These are phyloP conservation scores for Drosophila macrospina DNA, from an alignment of 2,888 invertebrate species.

Conservation along the genomic window DNA sequence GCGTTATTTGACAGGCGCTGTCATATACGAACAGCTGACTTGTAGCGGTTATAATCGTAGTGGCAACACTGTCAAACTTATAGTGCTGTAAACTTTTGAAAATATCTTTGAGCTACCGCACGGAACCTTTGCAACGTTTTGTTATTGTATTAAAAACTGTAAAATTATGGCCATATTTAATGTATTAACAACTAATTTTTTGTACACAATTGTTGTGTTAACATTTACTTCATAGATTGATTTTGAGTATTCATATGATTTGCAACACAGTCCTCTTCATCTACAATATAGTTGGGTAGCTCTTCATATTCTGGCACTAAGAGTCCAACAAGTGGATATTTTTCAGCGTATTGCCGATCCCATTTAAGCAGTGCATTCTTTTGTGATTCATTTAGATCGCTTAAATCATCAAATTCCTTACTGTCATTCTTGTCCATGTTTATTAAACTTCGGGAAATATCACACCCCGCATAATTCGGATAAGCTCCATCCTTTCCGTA, in stretches of 20 bases:
- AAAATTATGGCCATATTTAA: neutral
- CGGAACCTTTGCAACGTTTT: too few species aligned
- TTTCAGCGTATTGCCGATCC: constrained; percentile 44
- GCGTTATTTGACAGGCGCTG: constrained; percentile 65
- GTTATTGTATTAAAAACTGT: too few species aligned
- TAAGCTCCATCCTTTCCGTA: constrained; percentile 55
- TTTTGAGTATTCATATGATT: neutral
- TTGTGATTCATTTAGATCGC: constrained; percentile 40
- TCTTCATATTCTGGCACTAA: constrained; percentile 14
- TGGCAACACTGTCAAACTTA: neutral
- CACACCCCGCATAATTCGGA: constrained; percentile 57
- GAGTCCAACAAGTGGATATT: constrained; percentile 48
- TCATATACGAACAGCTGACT: constrained; percentile 52
- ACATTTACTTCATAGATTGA: constrained; percentile 10
- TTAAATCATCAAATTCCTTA: constrained; percentile 43
- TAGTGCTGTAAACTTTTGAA: neutral
- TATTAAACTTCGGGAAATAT: constrained; percentile 56
- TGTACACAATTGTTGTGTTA: neutral
- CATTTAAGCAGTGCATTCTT: constrained; percentile 38
- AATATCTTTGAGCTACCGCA: too few species aligned
- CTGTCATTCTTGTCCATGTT: constrained; percentile 20
- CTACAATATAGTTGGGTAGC: neutral
- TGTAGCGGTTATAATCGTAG: constrained; percentile 9
- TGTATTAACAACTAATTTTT: constrained; percentile 22
- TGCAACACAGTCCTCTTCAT: constrained; percentile 10